These are phyloP conservation scores for Tamias sibiricus DNA, from an alignment of 2,113 vertebrate genomes.

Conservation along the genomic window DNA sequence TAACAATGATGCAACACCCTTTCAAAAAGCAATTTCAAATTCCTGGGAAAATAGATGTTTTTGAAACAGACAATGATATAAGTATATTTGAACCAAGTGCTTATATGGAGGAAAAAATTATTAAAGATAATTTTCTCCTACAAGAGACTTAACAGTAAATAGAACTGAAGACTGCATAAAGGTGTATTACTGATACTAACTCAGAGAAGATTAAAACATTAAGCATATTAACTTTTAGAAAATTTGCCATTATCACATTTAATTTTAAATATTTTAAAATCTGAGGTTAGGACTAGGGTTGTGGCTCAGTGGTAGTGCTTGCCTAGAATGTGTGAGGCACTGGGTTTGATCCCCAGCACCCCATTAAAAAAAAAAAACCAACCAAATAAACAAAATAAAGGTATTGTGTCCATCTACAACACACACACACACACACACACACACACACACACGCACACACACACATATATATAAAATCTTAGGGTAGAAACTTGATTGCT, in stretches of 20 bases:
- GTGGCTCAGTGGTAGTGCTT: no score
- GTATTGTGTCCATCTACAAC: no score
- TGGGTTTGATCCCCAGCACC: no score
- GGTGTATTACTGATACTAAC: slow-evolving; percentile 6
- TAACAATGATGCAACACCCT: not conserved
- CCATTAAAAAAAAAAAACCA: no score
- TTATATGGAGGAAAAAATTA: slow-evolving; percentile 47
- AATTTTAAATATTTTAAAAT: not conserved
- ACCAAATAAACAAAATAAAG: no score
- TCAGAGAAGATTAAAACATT: slow-evolving; percentile 18
- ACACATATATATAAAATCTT: not conserved
- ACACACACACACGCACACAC: no score
- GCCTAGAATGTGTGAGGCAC: no score
- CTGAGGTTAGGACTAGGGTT: not conserved
- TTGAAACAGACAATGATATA: slow-evolving; percentile 27
- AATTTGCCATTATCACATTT: not conserved
- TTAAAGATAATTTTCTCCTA: not conserved
- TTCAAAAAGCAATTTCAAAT: slow-evolving; percentile 41
- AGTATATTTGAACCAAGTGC: not conserved
- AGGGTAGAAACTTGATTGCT: slow-evolving; percentile 37
- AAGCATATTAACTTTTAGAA: slow-evolving; percentile 49
- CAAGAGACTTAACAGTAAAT: no score
- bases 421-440: no score
- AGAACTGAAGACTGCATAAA: not conserved
- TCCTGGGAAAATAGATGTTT: slow-evolving; percentile 44